Conservation (phyloP, 2,797 vertebrate genomes). For the Mus spretus region DNA sequence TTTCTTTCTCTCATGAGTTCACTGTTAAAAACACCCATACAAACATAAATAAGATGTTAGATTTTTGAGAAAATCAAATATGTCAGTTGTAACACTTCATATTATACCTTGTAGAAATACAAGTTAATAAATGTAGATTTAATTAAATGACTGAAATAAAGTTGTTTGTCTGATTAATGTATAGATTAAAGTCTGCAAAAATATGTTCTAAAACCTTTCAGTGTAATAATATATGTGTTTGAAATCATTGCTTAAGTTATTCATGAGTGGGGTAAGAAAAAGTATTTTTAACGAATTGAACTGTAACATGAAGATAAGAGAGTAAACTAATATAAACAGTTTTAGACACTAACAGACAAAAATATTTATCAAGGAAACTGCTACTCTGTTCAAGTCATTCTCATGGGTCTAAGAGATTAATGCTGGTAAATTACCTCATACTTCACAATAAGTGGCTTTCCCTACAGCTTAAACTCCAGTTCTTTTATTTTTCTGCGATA, state of each 20-base stretch:
- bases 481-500: not conserved
- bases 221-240: conserved; percentile 13
- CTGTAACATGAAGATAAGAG: not conserved
- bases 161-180: conserved; percentile 13
- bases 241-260: conserved; percentile 11
- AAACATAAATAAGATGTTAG: not conserved
- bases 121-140: not conserved
- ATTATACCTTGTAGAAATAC: not conserved
- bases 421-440: not conserved
- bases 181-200: not conserved
- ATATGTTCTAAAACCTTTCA: conserved; percentile 24
- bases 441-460: not conserved
- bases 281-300: not conserved
- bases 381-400: not conserved
- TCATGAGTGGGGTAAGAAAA: conserved; percentile 9
- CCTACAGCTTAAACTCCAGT: not conserved
- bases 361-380: not conserved
- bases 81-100: not conserved
- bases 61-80: not conserved
- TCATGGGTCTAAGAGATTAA: not conserved
- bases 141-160: conserved; percentile 53
- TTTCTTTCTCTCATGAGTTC: not conserved
- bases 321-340: not conserved
- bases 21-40: not conserved
- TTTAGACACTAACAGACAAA: not conserved